Evolutionary conservation across 2,113 vertebrate species (phyloP), one percentile per base, ranked within the genome.

Genomic region (Tragelaphus strepsiceros): DNA sequence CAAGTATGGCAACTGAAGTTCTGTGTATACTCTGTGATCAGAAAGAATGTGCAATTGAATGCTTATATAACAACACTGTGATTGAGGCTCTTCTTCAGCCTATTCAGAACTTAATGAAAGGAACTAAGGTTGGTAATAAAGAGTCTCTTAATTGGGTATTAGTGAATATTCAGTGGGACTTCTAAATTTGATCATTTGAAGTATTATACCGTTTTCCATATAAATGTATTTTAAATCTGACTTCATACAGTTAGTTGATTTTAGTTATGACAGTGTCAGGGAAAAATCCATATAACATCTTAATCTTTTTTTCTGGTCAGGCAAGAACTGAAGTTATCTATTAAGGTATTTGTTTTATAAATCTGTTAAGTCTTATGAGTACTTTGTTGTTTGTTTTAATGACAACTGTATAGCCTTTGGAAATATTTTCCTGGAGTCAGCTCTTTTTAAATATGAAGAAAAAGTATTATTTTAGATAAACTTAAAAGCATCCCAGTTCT

Each of bases 1-100:
- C 99, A 97, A 95, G 97, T 94, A 99, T 99, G 98, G 99, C 99
- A 97, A 99, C 99, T 99, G 99, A 99, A 96, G 98, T 99, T 96
- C 98, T 99, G 21, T 98, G 98, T 98, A 99, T 98, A 94, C 98
- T 99, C 81, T 99, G 99, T 98, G 99, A 99, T 91, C 99, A 99
- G 92, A 99, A 99, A 3, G 99, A 99, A 95, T 99, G 99, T 96
- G 99, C 99, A 10, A 94, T 98, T 10, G 99, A 99, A 78, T 99
- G 99, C 97, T 98, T 99, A 67, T 99, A 99, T 97, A 99, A 98
- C 5, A 98, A 97, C 11, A 96, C 98, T 5, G 99, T 99, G 30
- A 98, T 99, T 35, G 98, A 99, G 96, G 98, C 99, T 0, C 99
- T 99, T 15, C 99, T 99, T 98, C 98, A 98, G 67, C 99, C 99